These are phyloP conservation scores for Drosophila parvula DNA, from an alignment of 1,140 invertebrate genomes.

Conservation along the genomic window DNA sequence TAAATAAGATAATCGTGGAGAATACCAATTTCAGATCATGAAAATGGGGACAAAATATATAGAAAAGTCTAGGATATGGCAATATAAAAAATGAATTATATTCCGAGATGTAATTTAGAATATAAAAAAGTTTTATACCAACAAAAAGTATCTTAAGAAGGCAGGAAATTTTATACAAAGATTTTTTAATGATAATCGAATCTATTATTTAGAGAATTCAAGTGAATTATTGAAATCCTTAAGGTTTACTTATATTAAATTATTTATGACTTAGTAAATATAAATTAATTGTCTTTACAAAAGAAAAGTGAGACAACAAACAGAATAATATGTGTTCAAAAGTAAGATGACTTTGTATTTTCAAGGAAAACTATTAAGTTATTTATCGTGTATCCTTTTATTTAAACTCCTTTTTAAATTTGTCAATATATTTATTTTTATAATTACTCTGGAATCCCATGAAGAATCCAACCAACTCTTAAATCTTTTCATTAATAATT, in stretches of 20 bases:
- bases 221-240: neutral
- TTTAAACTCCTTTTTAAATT: neutral
- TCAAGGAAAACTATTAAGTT: too few species aligned
- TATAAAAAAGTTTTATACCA: neutral
- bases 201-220: too few species aligned
- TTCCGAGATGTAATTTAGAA: neutral
- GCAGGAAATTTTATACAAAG: too few species aligned
- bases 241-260: neutral
- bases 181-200: too few species aligned
- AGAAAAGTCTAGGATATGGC: neutral
- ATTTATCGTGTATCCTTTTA: neutral
- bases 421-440: neutral
- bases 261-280: too few species aligned
- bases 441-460: neutral
- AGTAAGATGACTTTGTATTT: too few species aligned
- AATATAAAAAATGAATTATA: neutral
- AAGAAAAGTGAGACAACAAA: neutral
- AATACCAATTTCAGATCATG: slow-evolving; percentile 6
- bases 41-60: neutral
- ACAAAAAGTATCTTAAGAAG: too few species aligned
- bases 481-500: neutral
- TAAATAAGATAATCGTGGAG: neutral
- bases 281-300: too few species aligned
- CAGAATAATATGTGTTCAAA: too few species aligned
- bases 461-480: too few species aligned